Conservation (phyloP, 2,113 vertebrate genomes). For the Marmota flaviventris region DNA sequence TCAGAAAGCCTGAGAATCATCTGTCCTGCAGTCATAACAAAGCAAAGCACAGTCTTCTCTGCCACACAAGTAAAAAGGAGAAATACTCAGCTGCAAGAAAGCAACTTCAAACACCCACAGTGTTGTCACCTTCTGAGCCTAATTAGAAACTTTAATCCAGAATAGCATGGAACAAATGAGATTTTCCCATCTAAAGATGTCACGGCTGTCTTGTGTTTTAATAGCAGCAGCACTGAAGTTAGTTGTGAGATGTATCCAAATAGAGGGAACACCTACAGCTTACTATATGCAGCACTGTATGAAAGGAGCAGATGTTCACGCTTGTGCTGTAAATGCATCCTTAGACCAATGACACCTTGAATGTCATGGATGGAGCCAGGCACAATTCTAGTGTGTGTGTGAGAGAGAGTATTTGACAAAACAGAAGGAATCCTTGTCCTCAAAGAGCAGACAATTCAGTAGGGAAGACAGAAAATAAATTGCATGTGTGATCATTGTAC, state of each 20-base stretch:
- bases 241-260: constrained; percentile 29
- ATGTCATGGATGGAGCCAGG: background rate
- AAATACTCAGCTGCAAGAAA: constrained; percentile 53
- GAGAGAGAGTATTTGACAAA: background rate
- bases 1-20: constrained; percentile 16
- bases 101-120: constrained; percentile 68
- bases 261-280: constrained; percentile 66
- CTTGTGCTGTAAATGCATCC: background rate
- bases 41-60: background rate
- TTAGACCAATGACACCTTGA: background rate
- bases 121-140: constrained; percentile 75
- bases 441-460: background rate
- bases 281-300: constrained; percentile 13
- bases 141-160: constrained; percentile 76
- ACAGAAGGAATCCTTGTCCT: background rate
- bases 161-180: constrained; percentile 75
- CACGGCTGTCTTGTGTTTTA: constrained; percentile 57
- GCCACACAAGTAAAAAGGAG: background rate
- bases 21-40: background rate
- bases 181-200: constrained; percentile 63
- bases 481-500: background rate
- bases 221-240: constrained; percentile 59
- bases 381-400: background rate
- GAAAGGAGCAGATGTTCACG: background rate
- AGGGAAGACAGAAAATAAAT: background rate